Evolutionary conservation across 2,113 vertebrate species (phyloP), one percentile per base, ranked within the genome.

Genomic region (Chloropsis hardwickii): DNA sequence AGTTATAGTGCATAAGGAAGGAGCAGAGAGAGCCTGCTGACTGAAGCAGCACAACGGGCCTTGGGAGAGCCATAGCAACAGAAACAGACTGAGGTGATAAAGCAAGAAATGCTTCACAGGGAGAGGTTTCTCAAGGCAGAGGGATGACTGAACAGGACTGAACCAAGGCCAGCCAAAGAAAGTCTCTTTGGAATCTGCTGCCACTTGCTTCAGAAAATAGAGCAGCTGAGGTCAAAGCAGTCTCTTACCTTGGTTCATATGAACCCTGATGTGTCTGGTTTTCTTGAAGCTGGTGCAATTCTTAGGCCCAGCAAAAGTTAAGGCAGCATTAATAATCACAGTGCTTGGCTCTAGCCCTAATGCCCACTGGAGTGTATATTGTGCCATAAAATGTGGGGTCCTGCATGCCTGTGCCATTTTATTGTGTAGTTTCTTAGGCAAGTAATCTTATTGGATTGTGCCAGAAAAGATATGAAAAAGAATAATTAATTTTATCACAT

Each of bases 21-120:
- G 17, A 92, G 45, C 20, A 62, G 19, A 33, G 27, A 70, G 72
- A 92, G 12, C 0, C 0, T 1, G 2, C 18, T 48, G 80, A 45
- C 51, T 9, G 9, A 67, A 65, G 58, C 4, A 1, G n/a, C 39
- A 24, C 47, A 78, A 28, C 0, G 0, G 19, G 35, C 3, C 1
- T 22, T 35, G 27, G 44, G 39, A 86, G 56, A 86, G 53, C 71
- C 65, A 66, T 54, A 61, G 81, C 86, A 83, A 81, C 64, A 91
- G 54, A 39, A 86, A 53, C n/a, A 67, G 56, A 33, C 5, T 67
- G 69, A 83, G n/a, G 48, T 5, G 31, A 54, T 57, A 51, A 71
- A 88, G 73, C 35, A 95, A 88, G 65, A 70, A 86, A 51, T 71
- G 29, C 33, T 57, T 84, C 56, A 21, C 6, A 6, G 37, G 5